phyloP scores from a whole-genome alignment of 53 echinoderm and acorn worm genomes.

The Stichopus horrens region DNA sequence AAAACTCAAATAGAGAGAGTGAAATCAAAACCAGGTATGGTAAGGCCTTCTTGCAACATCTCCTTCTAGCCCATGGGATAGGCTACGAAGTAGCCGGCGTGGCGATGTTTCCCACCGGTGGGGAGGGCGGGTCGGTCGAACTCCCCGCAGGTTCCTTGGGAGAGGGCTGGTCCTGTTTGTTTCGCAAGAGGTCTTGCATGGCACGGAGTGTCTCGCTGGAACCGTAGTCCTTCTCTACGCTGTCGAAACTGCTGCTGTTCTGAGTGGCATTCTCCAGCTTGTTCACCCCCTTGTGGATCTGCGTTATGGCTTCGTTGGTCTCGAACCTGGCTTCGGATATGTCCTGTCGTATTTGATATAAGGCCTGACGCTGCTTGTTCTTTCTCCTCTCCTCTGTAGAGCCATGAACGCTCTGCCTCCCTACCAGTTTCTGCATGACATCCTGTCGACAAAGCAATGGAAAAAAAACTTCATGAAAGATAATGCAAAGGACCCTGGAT shows the following conservation, averaged over 20 bases:
- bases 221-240: conserved; percentile 63
- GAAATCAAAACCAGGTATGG: conserved; percentile 24
- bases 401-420: conserved; percentile 63
- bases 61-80: not conserved
- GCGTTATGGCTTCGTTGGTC: conserved; percentile 70
- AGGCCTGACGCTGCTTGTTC: conserved; percentile 71
- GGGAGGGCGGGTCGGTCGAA: not conserved
- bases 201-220: conserved; percentile 72
- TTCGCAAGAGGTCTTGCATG: conserved; percentile 70
- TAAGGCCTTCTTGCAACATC: conserved; percentile 39
- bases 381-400: conserved; percentile 51
- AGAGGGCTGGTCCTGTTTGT: conserved; percentile 22
- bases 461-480: not conserved
- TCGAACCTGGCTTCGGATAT: conserved; percentile 80
- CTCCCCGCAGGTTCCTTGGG: not conserved
- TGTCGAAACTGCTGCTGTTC: conserved; percentile 51
- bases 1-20: conserved; percentile 1
- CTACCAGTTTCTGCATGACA: conserved; percentile 78
- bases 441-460: conserved; percentile 41
- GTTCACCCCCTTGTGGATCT: conserved; percentile 66
- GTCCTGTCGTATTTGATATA: conserved; percentile 73
- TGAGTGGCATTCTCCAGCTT: conserved; percentile 39
- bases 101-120: not conserved
- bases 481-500: too few relatives aligned
- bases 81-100: conserved; percentile 18